phyloP scores from a whole-genome alignment of 2,113 vertebrate genomes.

The Ardeotis arabs region DNA sequence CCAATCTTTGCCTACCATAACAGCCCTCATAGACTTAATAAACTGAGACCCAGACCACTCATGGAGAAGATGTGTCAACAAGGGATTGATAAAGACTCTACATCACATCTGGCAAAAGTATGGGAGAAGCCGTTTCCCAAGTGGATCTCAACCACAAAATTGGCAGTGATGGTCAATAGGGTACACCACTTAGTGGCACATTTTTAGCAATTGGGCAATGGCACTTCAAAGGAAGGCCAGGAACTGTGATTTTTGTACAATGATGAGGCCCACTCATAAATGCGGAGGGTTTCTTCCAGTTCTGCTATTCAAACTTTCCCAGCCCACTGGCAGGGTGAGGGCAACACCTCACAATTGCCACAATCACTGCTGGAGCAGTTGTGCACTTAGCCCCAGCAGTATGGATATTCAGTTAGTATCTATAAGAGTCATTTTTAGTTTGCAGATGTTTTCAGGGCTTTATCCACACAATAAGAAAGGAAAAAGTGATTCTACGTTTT shows the following conservation, averaged over 20 bases:
- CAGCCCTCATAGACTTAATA: background rate
- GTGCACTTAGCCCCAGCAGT: background rate
- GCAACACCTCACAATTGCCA: background rate
- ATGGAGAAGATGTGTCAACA: background rate
- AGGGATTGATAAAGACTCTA: background rate
- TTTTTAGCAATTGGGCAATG: background rate
- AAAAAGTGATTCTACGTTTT: background rate
- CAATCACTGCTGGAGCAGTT: background rate
- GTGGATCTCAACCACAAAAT: background rate
- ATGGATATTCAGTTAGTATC: fast-evolving
- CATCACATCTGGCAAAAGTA: background rate
- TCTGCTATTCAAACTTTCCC: background rate
- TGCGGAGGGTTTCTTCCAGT: fast-evolving
- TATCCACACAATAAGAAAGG: background rate
- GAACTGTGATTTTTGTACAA: background rate
- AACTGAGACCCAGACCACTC: background rate
- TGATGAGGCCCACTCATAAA: background rate
- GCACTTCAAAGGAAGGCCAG: background rate
- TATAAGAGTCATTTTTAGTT: background rate
- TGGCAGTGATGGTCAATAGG: background rate
- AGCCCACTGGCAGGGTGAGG: background rate
- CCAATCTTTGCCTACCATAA: background rate
- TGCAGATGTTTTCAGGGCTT: background rate
- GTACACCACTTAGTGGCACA: background rate
- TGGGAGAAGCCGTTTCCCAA: background rate